Evolutionary conservation across 2,888 invertebrate genomes (phyloP).

Genomic region (Galerucella calmariensis): DNA sequence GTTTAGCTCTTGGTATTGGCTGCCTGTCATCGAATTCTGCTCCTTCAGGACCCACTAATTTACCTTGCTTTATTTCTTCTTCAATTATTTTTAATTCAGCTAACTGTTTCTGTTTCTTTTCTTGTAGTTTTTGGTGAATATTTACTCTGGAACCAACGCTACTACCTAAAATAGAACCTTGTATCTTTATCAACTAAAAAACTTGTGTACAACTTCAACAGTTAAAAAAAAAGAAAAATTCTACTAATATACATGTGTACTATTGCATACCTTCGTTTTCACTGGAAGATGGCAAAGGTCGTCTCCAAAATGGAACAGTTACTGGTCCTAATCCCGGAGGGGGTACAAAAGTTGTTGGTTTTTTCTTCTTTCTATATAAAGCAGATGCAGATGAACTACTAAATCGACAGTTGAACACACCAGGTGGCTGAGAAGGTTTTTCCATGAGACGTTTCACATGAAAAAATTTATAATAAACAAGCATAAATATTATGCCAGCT

Average conservation of each 20-base stretch:
- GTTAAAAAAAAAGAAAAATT: neutral
- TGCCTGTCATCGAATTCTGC: conserved; percentile 68
- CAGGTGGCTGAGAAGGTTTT: conserved; percentile 68
- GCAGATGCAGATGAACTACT: conserved; percentile 72
- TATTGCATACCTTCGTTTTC: conserved; percentile 75
- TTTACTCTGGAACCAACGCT: conserved; percentile 80
- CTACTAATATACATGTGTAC: neutral
- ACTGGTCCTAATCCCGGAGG: conserved; percentile 67
- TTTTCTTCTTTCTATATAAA: conserved; percentile 81
- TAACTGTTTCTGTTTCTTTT: conserved; percentile 88
- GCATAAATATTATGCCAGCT: conserved; percentile 75
- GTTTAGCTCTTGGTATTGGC: conserved; percentile 78
- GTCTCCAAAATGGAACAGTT: conserved; percentile 79
- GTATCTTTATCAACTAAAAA: too few relatives aligned
- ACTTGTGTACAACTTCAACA: neutral
- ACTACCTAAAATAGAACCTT: conserved; percentile 60
- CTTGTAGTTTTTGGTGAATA: conserved; percentile 87
- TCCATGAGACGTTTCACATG: conserved; percentile 75
- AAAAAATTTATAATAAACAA: conserved; percentile 83
- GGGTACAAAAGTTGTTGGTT: conserved; percentile 88
- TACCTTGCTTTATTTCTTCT: conserved; percentile 82
- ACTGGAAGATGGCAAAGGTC: conserved; percentile 77
- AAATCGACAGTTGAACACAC: conserved; percentile 91
- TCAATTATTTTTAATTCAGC: conserved; percentile 85
- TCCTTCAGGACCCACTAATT: conserved; percentile 72